Conservation (phyloP, 2,113 vertebrate genomes). For the Gadus macrocephalus region DNA sequence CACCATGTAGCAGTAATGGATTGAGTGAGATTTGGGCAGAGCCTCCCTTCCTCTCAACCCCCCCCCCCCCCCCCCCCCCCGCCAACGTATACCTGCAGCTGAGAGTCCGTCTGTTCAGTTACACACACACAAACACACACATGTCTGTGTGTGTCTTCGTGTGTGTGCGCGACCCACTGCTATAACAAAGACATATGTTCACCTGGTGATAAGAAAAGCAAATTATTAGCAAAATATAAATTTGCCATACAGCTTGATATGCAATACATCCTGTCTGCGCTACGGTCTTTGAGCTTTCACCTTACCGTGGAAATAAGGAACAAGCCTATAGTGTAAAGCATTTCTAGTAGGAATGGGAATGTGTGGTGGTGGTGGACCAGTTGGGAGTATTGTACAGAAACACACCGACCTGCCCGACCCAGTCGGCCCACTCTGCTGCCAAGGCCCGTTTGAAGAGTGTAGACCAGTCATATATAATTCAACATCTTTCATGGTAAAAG, state of each 20-base stretch:
- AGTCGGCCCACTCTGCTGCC: conserved; percentile 1
- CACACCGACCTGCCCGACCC: no score
- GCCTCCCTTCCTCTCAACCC: conserved; percentile 34
- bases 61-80: neutral
- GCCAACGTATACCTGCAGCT: conserved; percentile 32
- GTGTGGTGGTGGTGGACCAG: no score
- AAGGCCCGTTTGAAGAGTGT: conserved; percentile 36
- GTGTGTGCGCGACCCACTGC: no score
- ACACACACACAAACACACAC: conserved; percentile 17
- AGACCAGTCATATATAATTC: conserved; percentile 53
- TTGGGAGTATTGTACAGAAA: conserved; percentile 9
- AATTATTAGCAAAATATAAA: no score
- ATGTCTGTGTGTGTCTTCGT: neutral
- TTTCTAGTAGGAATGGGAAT: no score
- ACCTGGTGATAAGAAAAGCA: no score
- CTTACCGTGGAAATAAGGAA: no score
- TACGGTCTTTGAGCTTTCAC: no score
- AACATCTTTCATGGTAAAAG: conserved; percentile 20
- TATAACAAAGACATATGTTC: no score
- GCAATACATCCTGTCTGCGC: no score
- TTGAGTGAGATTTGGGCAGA: conserved; percentile 42
- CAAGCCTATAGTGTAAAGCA: no score
- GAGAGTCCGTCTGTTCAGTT: conserved; percentile 50
- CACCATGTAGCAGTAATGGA: conserved; percentile 24
- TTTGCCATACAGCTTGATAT: no score